phyloP scores from a whole-genome alignment of 2,888 invertebrate species.

The Pterostichus madidus region DNA sequence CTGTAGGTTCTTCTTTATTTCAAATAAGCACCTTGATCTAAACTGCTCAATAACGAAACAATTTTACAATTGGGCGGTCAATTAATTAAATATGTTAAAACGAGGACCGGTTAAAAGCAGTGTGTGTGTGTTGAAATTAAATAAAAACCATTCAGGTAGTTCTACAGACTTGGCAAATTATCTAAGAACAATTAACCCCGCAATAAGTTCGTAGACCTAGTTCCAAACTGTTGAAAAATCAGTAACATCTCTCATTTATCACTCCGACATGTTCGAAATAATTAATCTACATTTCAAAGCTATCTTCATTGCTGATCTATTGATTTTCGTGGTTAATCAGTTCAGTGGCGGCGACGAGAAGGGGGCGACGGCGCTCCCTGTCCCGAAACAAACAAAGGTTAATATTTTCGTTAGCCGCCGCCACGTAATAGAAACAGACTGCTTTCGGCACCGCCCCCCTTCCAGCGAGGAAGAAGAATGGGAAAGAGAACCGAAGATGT shows the following conservation, averaged over 20 bases:
- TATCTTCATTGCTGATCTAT: constrained; percentile 61
- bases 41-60: no score
- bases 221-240: constrained; percentile 52
- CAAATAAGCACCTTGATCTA: no score
- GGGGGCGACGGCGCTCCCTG: neutral
- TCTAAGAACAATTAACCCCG: neutral
- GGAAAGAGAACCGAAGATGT: constrained; percentile 10
- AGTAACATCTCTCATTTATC: constrained; percentile 51
- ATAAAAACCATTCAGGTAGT: neutral
- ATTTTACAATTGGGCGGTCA: no score
- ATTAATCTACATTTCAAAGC: constrained; percentile 54
- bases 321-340: constrained; percentile 54
- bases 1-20: no score
- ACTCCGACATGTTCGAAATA: constrained; percentile 43
- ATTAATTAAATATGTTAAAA: no score
- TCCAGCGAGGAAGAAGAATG: constrained; percentile 22
- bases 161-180: neutral
- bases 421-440: constrained; percentile 47
- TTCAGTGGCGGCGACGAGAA: neutral
- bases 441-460: constrained; percentile 20
- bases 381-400: constrained; percentile 54
- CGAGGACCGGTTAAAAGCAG: no score
- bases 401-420: constrained; percentile 41
- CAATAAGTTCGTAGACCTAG: constrained; percentile 9
- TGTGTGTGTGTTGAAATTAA: neutral